phyloP scores from a whole-genome alignment of 2,113 vertebrate species.

The Dendropsophus ebraccatus region DNA sequence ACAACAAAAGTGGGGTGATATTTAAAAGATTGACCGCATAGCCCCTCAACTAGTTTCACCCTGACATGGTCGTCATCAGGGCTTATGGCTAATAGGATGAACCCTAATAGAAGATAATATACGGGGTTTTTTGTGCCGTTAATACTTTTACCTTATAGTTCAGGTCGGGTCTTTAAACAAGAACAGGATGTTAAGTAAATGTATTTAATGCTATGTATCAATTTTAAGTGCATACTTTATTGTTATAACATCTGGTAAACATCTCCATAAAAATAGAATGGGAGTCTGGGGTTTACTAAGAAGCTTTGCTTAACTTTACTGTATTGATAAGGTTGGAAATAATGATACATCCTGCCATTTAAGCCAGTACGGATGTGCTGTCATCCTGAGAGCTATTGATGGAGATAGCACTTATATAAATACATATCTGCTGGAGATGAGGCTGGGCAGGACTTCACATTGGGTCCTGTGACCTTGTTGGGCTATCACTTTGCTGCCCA shows the following conservation, averaged over 20 bases:
- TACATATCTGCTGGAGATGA: constrained; percentile 27
- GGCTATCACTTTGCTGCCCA: constrained; percentile 59
- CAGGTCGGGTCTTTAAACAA: not conserved
- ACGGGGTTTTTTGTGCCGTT: not conserved
- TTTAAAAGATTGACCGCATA: no score
- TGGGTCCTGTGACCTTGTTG: constrained; percentile 55
- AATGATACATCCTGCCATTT: not conserved
- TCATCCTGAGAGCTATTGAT: not conserved
- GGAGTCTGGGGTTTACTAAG: not conserved
- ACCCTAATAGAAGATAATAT: not conserved
- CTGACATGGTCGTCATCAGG: no score
- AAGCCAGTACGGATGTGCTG: not conserved
- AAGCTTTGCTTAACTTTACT: not conserved
- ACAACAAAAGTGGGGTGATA: no score
- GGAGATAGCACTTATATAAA: constrained; percentile 1
- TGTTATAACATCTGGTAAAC: not conserved
- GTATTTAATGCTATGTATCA: not conserved
- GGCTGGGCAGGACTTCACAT: constrained; percentile 45
- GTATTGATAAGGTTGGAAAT: not conserved
- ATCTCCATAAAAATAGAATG: not conserved
- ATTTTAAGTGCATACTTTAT: not conserved
- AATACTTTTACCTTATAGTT: not conserved
- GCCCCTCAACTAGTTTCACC: no score
- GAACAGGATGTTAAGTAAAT: not conserved
- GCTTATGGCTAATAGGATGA: no score